Percentiles rank a stretch among this genome's conserved stretches.
Evolutionary conservation across 2,888 invertebrate species (phyloP).

Genomic region (Tortricodes alternella): DNA sequence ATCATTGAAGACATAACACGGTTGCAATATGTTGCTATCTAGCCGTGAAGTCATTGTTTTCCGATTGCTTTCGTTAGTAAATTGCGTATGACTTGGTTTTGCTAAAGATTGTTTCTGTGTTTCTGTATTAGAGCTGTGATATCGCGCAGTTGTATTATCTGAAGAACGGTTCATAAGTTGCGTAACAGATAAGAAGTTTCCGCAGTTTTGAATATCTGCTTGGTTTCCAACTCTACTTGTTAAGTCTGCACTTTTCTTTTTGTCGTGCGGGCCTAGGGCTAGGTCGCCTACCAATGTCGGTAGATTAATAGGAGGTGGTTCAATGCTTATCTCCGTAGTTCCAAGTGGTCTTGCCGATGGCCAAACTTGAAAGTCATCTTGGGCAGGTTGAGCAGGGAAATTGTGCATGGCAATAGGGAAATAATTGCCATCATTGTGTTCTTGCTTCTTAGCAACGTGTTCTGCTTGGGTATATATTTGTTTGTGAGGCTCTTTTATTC

Average conservation of each 20-base stretch:
- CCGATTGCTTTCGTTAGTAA: conserved; percentile 55
- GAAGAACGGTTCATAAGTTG: conserved; percentile 75
- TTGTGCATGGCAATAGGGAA: conserved; percentile 74
- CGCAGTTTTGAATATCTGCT: conserved; percentile 67
- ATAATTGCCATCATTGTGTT: conserved; percentile 65
- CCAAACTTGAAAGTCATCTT: conserved; percentile 75
- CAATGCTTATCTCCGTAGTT: conserved; percentile 76
- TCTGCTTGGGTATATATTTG: conserved; percentile 55
- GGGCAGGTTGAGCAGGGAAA: conserved; percentile 60
- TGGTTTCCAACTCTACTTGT: conserved; percentile 53
- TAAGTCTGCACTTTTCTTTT: conserved; percentile 63
- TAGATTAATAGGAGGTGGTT: conserved; percentile 74
- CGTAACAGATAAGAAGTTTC: conserved; percentile 74
- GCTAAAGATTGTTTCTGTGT: conserved; percentile 48
- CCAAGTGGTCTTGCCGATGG: conserved; percentile 69
- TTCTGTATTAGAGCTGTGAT: conserved; percentile 58
- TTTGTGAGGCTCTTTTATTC: conserved; percentile 61
- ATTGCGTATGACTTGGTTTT: conserved; percentile 61
- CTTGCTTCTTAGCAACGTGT: conserved; percentile 56
- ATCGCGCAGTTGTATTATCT: conserved; percentile 63
- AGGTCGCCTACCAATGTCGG: conserved; percentile 75
- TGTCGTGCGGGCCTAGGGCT: conserved; percentile 75
- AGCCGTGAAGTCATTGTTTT: conserved; percentile 57
- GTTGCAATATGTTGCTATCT: conserved; percentile 61
- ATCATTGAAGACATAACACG: conserved; percentile 67